Evolutionary conservation across 2,113 vertebrate genomes (phyloP).

Genomic region (Halichoeres trimaculatus): DNA sequence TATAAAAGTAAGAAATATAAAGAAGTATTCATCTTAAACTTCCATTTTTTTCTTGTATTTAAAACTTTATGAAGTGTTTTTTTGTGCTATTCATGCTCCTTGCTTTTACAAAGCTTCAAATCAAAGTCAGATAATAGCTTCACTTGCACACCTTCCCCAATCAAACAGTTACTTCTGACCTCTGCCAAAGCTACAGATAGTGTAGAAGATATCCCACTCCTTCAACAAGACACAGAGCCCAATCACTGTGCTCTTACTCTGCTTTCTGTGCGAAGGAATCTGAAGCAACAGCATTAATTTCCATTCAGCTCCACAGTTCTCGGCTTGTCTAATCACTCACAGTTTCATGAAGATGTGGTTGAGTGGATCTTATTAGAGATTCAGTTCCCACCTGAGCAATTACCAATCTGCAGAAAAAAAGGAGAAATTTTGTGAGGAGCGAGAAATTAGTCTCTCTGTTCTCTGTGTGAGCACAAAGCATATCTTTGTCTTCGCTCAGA

Average conservation of each 20-base stretch:
- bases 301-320: slow-evolving; percentile 37
- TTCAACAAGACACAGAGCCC: background rate
- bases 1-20: background rate
- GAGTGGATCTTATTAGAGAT: slow-evolving; percentile 47
- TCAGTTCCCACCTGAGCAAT: slow-evolving; percentile 56
- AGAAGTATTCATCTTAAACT: background rate
- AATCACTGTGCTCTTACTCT: slow-evolving; percentile 18
- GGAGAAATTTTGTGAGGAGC: slow-evolving; percentile 13
- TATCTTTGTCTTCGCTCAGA: slow-evolving; percentile 34
- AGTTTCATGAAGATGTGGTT: slow-evolving; percentile 33
- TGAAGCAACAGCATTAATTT: slow-evolving; percentile 48
- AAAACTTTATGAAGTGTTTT: background rate
- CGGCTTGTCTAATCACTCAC: slow-evolving; percentile 36
- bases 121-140: slow-evolving; percentile 11
- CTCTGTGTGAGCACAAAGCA: slow-evolving; percentile 29
- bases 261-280: slow-evolving; percentile 25
- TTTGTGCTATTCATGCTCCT: slow-evolving; percentile 8
- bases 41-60: background rate
- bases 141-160: background rate
- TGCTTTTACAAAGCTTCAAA: slow-evolving; percentile 17
- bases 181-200: background rate
- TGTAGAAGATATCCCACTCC: slow-evolving; percentile 7
- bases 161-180: slow-evolving; percentile 4
- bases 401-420: slow-evolving; percentile 32
- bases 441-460: slow-evolving; percentile 29